Evolutionary conservation across 2,113 vertebrate genomes (phyloP), one percentile per base, ranked within the genome.

Genomic region (Salvator merianae): DNA sequence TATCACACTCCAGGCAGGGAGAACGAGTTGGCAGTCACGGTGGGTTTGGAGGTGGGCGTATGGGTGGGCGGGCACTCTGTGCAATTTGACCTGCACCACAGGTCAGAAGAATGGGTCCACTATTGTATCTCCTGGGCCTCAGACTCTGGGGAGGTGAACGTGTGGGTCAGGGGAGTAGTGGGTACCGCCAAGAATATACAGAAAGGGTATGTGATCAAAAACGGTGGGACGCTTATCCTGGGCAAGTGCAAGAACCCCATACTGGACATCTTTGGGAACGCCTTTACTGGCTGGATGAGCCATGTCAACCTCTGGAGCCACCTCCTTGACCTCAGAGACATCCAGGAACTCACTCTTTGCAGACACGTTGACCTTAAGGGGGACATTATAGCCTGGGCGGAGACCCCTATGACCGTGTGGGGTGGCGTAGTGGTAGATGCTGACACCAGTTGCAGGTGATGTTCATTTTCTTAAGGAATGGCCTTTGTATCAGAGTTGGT

Each of bases 61-160:
- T 95, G 96, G 96, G 83, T 98, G 0, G 96, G 96, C 12, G 96
- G 96, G 0, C 93, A 93, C 26, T 96, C 91, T 3, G 84, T 96
- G 62, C 97, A 95, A 85, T 94, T 98, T 62, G 94, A 95, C 1
- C 87, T 96, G 77, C 91, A 91, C 66, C 89, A 89, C 2, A 73
- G 32, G 28, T 87, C 95, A 0, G 82, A 86, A 5, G 92, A 89
- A 1, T 97, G 97, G 97, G 90, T 92, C 62, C 97, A 97, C 91
- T 97, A 95, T 92, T 98, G 97, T 76, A 0, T 96, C 28, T 94
- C 94, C 0, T 98, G 97, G 97, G 88, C 92, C 0, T 97, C 98
- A 40, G 89, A 89, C 65, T 86, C 84, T 0, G 97, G 97, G 0
- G 86, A 47, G 0, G 95, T 91, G 0, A 86, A 85, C 10, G 84